Evolutionary conservation across 1,140 invertebrate species (phyloP).

Genomic region (Portunus trituberculatus): DNA sequence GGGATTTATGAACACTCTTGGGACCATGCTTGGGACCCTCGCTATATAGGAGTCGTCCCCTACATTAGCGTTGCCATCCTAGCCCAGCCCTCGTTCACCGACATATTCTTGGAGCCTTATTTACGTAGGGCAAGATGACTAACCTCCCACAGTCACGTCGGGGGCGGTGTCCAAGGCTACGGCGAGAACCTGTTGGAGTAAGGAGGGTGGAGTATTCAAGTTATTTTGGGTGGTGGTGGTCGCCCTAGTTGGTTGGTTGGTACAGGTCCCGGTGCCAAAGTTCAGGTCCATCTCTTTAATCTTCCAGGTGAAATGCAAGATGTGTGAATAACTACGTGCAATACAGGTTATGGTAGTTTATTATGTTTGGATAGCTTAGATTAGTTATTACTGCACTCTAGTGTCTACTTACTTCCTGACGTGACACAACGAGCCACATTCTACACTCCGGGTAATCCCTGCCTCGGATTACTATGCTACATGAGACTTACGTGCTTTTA

Average conservation of each 20-base stretch:
- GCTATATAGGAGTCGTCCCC: too few relatives aligned
- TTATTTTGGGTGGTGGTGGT: not conserved
- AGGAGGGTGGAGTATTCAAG: not conserved
- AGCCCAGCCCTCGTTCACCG: not conserved
- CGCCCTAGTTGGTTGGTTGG: constrained; percentile 25
- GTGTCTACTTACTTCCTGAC: not conserved
- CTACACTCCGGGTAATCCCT: not conserved
- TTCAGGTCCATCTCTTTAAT: not conserved
- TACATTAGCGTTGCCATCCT: too few relatives aligned
- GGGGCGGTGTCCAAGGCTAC: not conserved
- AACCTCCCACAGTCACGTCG: not conserved
- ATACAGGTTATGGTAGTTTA: too few relatives aligned
- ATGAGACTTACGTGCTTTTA: not conserved
- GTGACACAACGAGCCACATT: too few relatives aligned
- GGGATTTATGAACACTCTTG: too few relatives aligned
- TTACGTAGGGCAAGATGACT: not conserved
- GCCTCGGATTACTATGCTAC: not conserved
- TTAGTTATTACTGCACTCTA: not conserved
- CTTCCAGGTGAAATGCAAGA: not conserved
- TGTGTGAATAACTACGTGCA: not conserved
- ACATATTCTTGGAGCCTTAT: constrained; percentile 4
- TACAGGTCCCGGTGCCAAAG: not conserved
- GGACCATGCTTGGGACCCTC: too few relatives aligned
- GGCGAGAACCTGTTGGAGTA: not conserved
- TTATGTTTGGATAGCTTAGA: too few relatives aligned